Percentiles rank a stretch among this genome's conserved stretches.
phyloP scores from a whole-genome alignment of 1,140 invertebrate genomes.

The Homalodisca vitripennis region DNA sequence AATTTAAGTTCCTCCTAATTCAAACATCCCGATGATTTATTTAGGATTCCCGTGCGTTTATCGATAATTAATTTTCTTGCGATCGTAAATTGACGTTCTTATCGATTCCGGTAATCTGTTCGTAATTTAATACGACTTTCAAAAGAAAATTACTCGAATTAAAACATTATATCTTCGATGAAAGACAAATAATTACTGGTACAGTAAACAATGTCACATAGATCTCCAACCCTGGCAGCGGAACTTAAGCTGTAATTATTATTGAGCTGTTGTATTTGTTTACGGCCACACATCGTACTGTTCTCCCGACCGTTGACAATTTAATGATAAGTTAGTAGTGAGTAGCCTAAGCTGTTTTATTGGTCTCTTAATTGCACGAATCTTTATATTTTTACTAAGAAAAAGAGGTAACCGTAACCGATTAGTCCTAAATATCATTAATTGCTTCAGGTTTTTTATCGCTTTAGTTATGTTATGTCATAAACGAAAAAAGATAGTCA shows the following conservation, averaged over 20 bases:
- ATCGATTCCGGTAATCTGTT: background rate
- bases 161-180: conserved; percentile 15
- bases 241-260: conserved; percentile 3
- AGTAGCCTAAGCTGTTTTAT: too few relatives aligned
- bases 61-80: conserved; percentile 13
- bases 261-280: background rate
- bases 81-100: conserved; percentile 1
- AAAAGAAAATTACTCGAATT: conserved; percentile 16
- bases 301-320: background rate
- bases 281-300: background rate
- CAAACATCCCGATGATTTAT: conserved; percentile 11
- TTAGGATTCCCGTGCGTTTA: background rate
- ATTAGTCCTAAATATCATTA: too few relatives aligned
- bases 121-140: conserved; percentile 8
- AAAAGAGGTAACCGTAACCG: too few relatives aligned
- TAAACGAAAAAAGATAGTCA: too few relatives aligned
- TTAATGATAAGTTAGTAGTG: too few relatives aligned
- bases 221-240: background rate
- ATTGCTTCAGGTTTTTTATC: too few relatives aligned
- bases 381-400: too few relatives aligned
- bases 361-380: too few relatives aligned
- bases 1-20: conserved; percentile 14
- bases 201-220: background rate
- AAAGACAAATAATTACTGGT: conserved; percentile 1
- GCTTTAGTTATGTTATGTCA: too few relatives aligned